phyloP scores from a whole-genome alignment of 2,797 vertebrate species.

The Fistularia commersonii region DNA sequence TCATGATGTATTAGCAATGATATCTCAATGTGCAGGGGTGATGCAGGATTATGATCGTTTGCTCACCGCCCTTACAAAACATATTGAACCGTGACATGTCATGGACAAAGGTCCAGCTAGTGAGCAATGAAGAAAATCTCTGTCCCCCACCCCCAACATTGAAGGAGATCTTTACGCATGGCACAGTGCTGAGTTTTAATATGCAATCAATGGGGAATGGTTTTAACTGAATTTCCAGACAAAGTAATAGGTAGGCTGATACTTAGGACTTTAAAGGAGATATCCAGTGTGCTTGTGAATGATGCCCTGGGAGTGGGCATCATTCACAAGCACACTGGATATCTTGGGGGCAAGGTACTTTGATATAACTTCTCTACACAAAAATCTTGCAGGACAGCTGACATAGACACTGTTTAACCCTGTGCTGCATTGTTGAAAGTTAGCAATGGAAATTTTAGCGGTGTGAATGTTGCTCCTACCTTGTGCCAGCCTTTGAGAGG shows the following conservation, averaged over 20 bases:
- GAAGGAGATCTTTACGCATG: background rate
- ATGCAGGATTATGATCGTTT: no score
- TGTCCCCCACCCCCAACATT: no score
- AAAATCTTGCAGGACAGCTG: conserved; percentile 10
- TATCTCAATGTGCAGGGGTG: no score
- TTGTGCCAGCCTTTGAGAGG: conserved; percentile 99
- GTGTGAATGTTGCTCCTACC: conserved; percentile 67
- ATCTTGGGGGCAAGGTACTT: background rate
- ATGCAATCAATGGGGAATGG: background rate
- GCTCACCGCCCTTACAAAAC: no score
- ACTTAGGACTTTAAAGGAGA: conserved; percentile 10
- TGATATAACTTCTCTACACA: conserved; percentile 9
- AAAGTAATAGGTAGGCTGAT: conserved; percentile 8
- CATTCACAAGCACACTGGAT: no score
- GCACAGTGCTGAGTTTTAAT: conserved; percentile 2
- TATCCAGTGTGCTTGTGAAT: background rate
- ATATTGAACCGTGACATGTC: no score
- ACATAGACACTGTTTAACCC: conserved; percentile 17
- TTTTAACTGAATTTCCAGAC: conserved; percentile 4
- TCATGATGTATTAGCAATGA: no score
- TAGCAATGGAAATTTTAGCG: background rate
- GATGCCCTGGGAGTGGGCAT: conserved; percentile 8
- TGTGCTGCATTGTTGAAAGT: background rate
- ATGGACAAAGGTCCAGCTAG: no score
- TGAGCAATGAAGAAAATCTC: no score